A percentile compares a stretch with the other conserved stretches of the same genome.
These are phyloP conservation scores for Rhombomys opimus DNA, from an alignment of 2,113 vertebrate species.

Conservation along the genomic window DNA sequence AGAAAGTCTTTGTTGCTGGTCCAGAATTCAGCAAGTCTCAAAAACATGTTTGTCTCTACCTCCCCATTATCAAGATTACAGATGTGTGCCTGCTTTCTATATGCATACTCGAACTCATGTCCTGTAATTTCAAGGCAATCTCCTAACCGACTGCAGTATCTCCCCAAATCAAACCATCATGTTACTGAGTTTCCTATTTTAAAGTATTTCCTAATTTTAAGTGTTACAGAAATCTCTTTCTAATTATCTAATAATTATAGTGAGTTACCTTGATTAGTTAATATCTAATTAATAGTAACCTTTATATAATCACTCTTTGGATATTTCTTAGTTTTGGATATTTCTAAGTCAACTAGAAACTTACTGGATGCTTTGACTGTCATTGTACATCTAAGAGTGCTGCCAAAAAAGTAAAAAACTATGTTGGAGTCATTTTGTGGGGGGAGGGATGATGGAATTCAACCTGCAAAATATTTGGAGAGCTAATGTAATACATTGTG, in stretches of 20 bases:
- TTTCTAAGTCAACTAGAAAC: not conserved
- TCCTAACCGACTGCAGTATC: not conserved
- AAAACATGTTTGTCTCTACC: too few relatives aligned
- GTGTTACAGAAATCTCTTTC: not conserved
- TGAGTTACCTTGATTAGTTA: not conserved
- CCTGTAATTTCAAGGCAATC: not conserved
- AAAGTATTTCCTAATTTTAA: conserved; percentile 18
- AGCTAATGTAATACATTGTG: not conserved
- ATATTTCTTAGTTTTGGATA: not conserved
- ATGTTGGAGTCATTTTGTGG: not conserved
- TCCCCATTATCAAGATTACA: not conserved
- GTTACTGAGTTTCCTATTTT: conserved; percentile 7
- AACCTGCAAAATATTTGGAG: not conserved
- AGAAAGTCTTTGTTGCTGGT: not conserved
- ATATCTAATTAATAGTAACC: not conserved
- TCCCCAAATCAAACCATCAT: not conserved
- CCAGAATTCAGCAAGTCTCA: not conserved
- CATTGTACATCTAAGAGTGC: not conserved
- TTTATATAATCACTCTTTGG: not conserved
- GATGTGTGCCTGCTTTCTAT: not conserved
- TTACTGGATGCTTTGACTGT: not conserved
- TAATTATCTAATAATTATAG: conserved; percentile 12
- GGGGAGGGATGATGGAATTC: conserved; percentile 4
- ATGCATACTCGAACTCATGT: too few relatives aligned
- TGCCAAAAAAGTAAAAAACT: not conserved